These are phyloP conservation scores for Premnoplex brunnescens DNA, from an alignment of 2,797 vertebrate genomes.

Conservation along the genomic window DNA sequence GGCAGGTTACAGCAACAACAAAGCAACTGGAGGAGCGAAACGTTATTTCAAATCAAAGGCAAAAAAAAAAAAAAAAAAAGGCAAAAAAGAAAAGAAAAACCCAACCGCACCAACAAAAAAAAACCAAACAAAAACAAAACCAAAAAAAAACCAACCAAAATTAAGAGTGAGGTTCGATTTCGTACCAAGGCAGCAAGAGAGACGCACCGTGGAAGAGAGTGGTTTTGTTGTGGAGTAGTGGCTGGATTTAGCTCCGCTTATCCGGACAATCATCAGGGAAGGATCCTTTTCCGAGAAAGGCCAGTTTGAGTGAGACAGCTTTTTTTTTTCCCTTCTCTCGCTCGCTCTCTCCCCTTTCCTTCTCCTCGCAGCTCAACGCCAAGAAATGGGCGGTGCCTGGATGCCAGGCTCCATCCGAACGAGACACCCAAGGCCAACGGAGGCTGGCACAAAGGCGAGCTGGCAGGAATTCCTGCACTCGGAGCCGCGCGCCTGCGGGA, in stretches of 20 bases:
- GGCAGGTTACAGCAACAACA: constrained; percentile 29
- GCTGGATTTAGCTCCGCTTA: constrained; percentile 69
- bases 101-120: background rate
- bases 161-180: constrained; percentile 61
- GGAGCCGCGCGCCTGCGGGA: constrained; percentile 8
- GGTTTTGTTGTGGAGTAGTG: constrained; percentile 64
- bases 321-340: constrained; percentile 63
- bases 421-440: constrained; percentile 70
- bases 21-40: constrained; percentile 50
- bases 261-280: constrained; percentile 69
- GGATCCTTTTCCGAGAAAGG: constrained; percentile 71
- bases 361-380: constrained; percentile 71
- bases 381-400: constrained; percentile 77
- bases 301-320: constrained; percentile 72
- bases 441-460: constrained; percentile 74
- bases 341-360: constrained; percentile 70
- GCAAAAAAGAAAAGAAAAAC: background rate
- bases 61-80: background rate
- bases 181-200: constrained; percentile 69
- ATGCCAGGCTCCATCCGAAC: constrained; percentile 74
- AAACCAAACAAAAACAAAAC: background rate
- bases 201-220: constrained; percentile 66
- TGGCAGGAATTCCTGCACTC: constrained; percentile 72
- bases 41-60: constrained; percentile 48
- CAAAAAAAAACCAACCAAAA: background rate